A percentile compares a stretch with the other conserved stretches of the same genome.
Evolutionary conservation across 2,888 invertebrate species (phyloP).

Genomic region (Perizoma affinitatum): DNA sequence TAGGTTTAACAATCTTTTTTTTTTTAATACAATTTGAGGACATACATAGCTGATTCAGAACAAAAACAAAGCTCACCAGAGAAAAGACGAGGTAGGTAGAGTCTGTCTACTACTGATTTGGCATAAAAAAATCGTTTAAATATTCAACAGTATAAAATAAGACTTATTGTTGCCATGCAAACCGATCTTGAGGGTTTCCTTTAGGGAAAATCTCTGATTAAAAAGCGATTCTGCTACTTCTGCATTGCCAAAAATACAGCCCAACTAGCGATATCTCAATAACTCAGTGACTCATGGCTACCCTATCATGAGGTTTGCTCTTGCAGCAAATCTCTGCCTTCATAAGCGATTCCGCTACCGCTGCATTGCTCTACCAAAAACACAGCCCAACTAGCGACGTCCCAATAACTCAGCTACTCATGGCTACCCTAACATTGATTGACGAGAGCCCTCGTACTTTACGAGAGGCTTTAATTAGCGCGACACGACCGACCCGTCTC

Average conservation of each 20-base stretch:
- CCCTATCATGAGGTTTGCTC: constrained; percentile 46
- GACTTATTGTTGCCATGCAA: constrained; percentile 24
- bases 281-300: constrained; percentile 58
- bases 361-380: constrained; percentile 7
- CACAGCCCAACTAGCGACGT: constrained; percentile 40
- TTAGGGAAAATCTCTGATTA: no score
- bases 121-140: no score
- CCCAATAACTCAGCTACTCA: constrained; percentile 63
- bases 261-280: constrained; percentile 52
- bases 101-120: no score
- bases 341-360: neutral
- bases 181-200: constrained; percentile 46
- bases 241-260: constrained; percentile 6
- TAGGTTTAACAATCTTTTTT: no score
- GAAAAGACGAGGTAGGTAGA: no score
- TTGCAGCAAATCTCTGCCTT: no score
- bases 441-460: constrained; percentile 69
- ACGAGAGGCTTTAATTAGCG: constrained; percentile 75
- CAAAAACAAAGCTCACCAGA: no score
- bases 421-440: constrained; percentile 67
- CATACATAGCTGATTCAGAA: no score
- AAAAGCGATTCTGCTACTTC: neutral
- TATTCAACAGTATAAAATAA: no score
- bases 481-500: constrained; percentile 62
- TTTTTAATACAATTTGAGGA: no score